Evolutionary conservation across 2,113 vertebrate genomes (phyloP).

Genomic region (Sinosuthora webbiana): DNA sequence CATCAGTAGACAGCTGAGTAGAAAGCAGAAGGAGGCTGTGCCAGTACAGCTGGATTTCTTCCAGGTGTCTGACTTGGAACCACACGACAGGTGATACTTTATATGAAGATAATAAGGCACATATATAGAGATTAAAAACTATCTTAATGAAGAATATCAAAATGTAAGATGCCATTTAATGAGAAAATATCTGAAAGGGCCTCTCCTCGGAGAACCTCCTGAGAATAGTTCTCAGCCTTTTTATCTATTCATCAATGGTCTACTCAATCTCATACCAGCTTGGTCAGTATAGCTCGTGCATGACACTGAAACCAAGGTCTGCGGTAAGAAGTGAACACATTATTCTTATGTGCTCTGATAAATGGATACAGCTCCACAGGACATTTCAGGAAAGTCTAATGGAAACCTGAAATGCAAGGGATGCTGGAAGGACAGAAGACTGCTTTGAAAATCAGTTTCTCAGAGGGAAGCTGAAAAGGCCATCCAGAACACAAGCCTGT

Average conservation of each 20-base stretch:
- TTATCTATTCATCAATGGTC: fast-evolving
- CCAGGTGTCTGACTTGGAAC: background rate
- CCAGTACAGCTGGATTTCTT: background rate
- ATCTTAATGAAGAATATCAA: background rate
- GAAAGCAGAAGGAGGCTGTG: background rate
- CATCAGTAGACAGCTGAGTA: background rate
- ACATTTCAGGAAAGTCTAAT: background rate
- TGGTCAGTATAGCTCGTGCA: background rate
- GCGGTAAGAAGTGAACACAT: background rate
- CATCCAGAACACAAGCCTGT: background rate
- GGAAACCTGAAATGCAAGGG: background rate
- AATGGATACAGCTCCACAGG: background rate
- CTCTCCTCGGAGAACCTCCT: background rate
- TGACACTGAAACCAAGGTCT: background rate
- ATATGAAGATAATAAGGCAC: background rate
- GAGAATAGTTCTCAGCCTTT: background rate
- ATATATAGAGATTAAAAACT: background rate
- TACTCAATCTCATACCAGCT: background rate
- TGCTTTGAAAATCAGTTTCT: background rate
- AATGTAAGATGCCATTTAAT: background rate
- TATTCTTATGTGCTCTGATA: background rate
- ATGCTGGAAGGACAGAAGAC: background rate
- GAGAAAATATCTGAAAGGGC: background rate
- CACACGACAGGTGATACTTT: background rate
- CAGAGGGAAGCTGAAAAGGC: background rate